phyloP scores from a whole-genome alignment of 2,888 invertebrate species.

The Agonum fuliginosum region DNA sequence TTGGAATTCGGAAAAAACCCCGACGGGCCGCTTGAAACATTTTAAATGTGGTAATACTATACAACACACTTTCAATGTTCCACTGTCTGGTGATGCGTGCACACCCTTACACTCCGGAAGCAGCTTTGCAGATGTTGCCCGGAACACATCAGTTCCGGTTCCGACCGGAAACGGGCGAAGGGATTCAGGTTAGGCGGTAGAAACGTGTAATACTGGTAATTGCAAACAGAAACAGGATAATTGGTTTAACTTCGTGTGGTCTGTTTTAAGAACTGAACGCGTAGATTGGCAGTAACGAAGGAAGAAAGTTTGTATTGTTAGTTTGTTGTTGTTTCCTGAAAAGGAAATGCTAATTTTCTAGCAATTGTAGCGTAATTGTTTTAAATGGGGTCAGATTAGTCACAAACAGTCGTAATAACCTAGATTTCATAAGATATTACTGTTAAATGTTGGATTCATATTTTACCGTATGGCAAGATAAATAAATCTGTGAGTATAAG shows the following conservation, averaged over 20 bases:
- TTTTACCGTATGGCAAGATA: too few species aligned
- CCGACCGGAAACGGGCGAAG: neutral
- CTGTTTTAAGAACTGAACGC: too few species aligned
- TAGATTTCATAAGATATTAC: too few species aligned
- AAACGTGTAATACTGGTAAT: neutral
- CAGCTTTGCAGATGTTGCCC: constrained; percentile 30
- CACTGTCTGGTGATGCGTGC: neutral
- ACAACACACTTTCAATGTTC: neutral
- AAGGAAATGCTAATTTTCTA: neutral
- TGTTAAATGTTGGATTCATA: too few species aligned
- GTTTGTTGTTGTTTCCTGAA: neutral
- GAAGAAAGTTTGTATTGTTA: constrained; percentile 2
- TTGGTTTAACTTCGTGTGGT: too few species aligned
- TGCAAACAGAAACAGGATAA: neutral
- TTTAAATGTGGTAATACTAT: too few species aligned
- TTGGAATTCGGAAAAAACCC: too few species aligned
- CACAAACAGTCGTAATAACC: too few species aligned
- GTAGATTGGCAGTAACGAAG: neutral
- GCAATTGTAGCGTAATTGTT: neutral
- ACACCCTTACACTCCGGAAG: neutral
- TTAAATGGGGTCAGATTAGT: neutral
- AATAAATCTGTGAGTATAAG: too few species aligned
- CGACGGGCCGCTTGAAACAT: too few species aligned
- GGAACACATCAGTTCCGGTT: constrained; percentile 14
- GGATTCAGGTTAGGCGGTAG: constrained; percentile 1